Percentiles rank a stretch among this genome's conserved stretches.
phyloP scores from a whole-genome alignment of 2,888 invertebrate species.

The Ctena decussata region DNA sequence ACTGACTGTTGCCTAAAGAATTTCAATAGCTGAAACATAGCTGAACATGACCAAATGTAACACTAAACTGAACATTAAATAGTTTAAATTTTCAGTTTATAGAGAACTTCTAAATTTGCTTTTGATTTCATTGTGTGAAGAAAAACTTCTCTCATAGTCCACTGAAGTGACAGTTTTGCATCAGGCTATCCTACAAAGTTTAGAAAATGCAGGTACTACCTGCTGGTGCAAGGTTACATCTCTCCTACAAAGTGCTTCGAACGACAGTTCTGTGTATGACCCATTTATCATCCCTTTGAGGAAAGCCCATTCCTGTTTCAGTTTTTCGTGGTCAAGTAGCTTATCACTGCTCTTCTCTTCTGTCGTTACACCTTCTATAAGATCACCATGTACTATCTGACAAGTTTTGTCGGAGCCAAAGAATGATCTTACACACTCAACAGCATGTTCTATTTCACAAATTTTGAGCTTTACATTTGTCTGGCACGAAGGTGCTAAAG shows the following conservation, averaged over 20 bases:
- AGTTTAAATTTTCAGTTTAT: background rate
- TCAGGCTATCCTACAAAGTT: background rate
- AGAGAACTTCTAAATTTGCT: background rate
- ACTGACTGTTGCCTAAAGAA: too few relatives aligned
- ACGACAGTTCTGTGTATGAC: background rate
- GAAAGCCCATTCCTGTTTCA: background rate
- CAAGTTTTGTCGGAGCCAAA: background rate
- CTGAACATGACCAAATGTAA: too few relatives aligned
- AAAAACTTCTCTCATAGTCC: background rate
- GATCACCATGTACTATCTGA: background rate
- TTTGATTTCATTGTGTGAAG: background rate
- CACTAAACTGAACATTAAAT: too few relatives aligned
- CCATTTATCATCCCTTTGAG: background rate
- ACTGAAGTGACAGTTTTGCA: background rate
- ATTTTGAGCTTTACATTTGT: background rate
- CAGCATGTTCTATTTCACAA: background rate
- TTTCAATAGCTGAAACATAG: too few relatives aligned
- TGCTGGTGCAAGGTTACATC: background rate
- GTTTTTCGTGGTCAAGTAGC: background rate
- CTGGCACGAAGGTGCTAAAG: too few relatives aligned
- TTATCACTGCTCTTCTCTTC: background rate
- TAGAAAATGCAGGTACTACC: background rate
- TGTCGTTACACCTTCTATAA: background rate
- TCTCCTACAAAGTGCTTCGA: background rate
- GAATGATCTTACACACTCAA: background rate